These are phyloP conservation scores for Anguilla rostrata DNA, from an alignment of 2,113 vertebrate species.

Conservation along the genomic window DNA sequence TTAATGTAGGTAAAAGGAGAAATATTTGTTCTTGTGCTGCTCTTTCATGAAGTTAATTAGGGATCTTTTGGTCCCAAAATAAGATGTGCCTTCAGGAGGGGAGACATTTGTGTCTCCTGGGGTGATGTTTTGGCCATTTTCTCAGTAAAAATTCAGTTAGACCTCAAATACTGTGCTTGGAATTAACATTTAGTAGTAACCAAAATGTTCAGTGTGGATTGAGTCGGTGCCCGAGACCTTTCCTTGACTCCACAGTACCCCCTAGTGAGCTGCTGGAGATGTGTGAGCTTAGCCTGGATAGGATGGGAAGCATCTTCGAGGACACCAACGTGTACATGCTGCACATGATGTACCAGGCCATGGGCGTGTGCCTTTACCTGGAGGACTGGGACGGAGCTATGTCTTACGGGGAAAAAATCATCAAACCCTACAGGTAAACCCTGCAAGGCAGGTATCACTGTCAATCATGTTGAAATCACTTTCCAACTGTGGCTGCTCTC, in stretches of 20 bases:
- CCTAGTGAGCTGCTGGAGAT: conserved; percentile 90
- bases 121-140: too few species aligned
- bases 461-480: not conserved
- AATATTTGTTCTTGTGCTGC: too few species aligned
- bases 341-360: conserved; percentile 98
- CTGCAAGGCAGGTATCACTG: not conserved
- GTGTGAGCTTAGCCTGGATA: conserved; percentile 88
- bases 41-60: too few species aligned
- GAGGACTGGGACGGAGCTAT: conserved; percentile 82
- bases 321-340: conserved; percentile 91
- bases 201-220: not conserved
- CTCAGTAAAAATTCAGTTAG: too few species aligned
- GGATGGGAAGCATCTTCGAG: conserved; percentile 86
- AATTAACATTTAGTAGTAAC: not conserved
- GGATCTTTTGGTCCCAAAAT: too few species aligned
- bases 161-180: not conserved
- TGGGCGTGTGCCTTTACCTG: conserved; percentile 90
- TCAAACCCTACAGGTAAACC: conserved; percentile 84
- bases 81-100: too few species aligned
- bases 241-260: conserved; percentile 82
- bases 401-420: conserved; percentile 85
- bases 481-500: too few species aligned
- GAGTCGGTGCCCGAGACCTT: conserved; percentile 11
- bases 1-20: too few species aligned
- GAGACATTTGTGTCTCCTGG: too few species aligned